Percentiles rank a stretch among this genome's conserved stretches.
Conservation (phyloP, 1,140 invertebrate genomes). For the Brachionus calyciflorus region DNA sequence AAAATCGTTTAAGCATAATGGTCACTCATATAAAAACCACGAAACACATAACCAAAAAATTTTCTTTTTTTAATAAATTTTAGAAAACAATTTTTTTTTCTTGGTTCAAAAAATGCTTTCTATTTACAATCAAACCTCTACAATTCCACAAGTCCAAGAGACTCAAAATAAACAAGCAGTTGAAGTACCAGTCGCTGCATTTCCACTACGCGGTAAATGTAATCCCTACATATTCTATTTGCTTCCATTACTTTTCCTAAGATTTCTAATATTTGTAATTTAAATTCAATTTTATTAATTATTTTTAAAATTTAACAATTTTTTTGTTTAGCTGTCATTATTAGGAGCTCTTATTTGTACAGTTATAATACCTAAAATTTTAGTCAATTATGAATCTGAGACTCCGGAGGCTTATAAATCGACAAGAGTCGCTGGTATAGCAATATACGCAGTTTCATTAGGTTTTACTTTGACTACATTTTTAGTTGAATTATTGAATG, state of each 20-base stretch:
- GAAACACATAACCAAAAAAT: not conserved
- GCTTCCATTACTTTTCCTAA: not conserved
- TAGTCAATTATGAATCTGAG: not conserved
- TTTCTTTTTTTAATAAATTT: constrained; percentile 15
- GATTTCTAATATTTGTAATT: constrained; percentile 36
- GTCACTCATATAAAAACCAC: constrained; percentile 18
- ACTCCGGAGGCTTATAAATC: not conserved
- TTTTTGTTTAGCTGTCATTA: not conserved
- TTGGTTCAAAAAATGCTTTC: constrained; percentile 10
- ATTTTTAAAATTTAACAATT: not conserved
- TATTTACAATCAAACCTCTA: not conserved
- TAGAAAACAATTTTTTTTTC: no score
- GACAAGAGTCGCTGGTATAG: not conserved
- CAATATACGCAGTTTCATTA: constrained; percentile 12
- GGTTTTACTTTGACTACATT: not conserved
- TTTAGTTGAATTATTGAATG: not conserved
- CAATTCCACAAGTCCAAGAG: not conserved
- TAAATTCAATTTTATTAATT: not conserved
- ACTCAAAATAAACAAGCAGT: not conserved
- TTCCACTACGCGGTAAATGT: constrained; percentile 17
- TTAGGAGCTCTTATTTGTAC: not conserved
- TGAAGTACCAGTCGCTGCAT: constrained; percentile 23
- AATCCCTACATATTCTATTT: constrained; percentile 21
- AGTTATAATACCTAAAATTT: not conserved
- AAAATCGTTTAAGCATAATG: constrained; percentile 32